A percentile compares a stretch with the other conserved stretches of the same genome.
Conservation (phyloP, 2,888 invertebrate genomes). For the Drosophila antonietae region DNA sequence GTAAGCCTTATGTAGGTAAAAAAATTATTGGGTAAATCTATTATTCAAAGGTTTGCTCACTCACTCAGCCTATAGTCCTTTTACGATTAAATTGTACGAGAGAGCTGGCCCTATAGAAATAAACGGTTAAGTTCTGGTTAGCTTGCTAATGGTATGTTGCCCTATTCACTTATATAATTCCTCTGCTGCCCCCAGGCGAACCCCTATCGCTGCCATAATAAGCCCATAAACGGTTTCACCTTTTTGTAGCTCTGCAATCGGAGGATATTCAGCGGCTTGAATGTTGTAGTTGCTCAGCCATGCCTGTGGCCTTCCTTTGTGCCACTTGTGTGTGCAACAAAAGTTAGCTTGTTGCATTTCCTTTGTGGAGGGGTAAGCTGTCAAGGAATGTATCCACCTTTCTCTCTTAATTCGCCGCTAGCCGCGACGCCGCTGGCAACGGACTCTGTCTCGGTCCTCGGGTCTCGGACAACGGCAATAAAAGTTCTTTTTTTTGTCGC, state of each 20-base stretch:
- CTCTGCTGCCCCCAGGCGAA: constrained; percentile 11
- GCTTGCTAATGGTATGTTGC: constrained; percentile 11
- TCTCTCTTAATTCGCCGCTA: constrained; percentile 15
- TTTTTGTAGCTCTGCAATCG: constrained; percentile 11
- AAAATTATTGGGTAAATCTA: neutral
- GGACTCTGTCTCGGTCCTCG: neutral
- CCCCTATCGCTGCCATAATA: constrained; percentile 3
- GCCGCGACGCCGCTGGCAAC: neutral
- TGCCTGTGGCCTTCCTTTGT: constrained; percentile 44
- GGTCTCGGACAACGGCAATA: constrained; percentile 42
- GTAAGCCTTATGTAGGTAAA: neutral
- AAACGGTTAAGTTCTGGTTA: constrained; percentile 7
- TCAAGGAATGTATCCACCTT: constrained; percentile 28
- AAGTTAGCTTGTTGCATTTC: constrained; percentile 69
- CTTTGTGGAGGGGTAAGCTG: constrained; percentile 28
- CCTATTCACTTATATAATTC: constrained; percentile 16
- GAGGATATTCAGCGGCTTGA: constrained; percentile 22
- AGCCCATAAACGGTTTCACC: constrained; percentile 21
- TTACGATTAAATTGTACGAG: neutral
- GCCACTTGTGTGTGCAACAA: constrained; percentile 60
- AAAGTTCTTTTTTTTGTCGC: constrained; percentile 40
- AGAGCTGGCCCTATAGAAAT: neutral
- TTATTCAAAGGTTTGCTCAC: neutral
- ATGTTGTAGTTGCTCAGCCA: constrained; percentile 22
- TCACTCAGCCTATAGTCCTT: neutral